Conservation (phyloP, 2,113 vertebrate species). For the Typhlomys cinereus region DNA sequence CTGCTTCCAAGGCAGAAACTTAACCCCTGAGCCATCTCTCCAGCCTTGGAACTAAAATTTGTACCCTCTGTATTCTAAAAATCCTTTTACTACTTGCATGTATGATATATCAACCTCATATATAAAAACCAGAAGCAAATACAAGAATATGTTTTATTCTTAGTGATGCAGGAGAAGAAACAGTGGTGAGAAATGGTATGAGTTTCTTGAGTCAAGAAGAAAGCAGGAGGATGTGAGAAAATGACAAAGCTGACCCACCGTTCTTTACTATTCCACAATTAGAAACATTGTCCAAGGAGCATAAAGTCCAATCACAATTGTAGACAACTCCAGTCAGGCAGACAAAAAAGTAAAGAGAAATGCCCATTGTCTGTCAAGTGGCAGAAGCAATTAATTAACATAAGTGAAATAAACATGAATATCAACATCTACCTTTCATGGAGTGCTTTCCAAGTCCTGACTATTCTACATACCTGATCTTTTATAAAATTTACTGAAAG, state of each 20-base stretch:
- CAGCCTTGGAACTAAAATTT: neutral
- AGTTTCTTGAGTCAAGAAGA: neutral
- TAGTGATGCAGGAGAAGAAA: neutral
- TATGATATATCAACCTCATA: neutral
- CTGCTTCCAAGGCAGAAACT: too few species aligned
- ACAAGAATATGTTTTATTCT: neutral
- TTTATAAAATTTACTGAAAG: slow-evolving; percentile 22
- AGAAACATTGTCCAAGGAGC: neutral
- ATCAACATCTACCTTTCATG: slow-evolving; percentile 2
- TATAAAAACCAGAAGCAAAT: neutral
- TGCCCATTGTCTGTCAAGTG: neutral
- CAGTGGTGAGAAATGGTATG: neutral
- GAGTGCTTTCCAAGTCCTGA: neutral
- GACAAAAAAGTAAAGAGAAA: neutral
- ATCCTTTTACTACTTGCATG: neutral
- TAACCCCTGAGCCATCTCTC: too few species aligned
- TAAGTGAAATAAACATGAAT: neutral
- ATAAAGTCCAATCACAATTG: neutral
- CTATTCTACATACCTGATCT: neutral
- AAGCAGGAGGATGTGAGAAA: neutral
- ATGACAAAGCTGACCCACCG: neutral
- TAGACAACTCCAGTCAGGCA: neutral
- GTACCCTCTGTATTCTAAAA: neutral
- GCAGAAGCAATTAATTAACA: neutral
- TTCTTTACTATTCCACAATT: neutral